Conservation (phyloP, 2,113 vertebrate species). For the Penelope pileata region DNA sequence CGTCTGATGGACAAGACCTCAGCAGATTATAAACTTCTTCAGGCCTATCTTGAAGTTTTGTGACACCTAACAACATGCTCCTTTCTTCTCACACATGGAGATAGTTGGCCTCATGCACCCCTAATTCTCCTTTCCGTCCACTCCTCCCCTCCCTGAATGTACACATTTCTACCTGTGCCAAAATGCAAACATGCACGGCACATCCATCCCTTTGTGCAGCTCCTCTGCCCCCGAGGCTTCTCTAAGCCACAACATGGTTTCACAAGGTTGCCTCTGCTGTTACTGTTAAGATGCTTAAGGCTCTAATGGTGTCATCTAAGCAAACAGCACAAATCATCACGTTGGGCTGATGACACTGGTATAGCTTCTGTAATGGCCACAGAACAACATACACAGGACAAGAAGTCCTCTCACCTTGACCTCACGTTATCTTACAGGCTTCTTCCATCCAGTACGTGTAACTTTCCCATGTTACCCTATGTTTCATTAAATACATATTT, state of each 20-base stretch:
- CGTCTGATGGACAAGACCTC: background rate
- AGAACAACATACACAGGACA: background rate
- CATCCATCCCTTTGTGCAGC: background rate
- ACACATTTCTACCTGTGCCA: background rate
- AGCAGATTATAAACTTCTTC: background rate
- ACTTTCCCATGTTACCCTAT: background rate
- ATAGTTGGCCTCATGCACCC: background rate
- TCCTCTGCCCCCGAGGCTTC: background rate
- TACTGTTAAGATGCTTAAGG: background rate
- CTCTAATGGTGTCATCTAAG: background rate
- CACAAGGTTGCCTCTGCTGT: background rate
- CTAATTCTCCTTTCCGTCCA: background rate
- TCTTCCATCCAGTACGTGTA: background rate
- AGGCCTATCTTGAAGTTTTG: background rate
- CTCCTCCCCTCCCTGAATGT: accelerated
- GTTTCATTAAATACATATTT: background rate
- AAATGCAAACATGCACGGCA: accelerated
- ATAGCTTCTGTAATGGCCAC: background rate
- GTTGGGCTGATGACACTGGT: accelerated
- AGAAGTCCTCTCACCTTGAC: background rate
- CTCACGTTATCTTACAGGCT: background rate
- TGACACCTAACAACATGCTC: background rate
- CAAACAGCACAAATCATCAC: background rate
- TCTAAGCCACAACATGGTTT: background rate
- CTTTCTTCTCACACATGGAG: background rate